Conservation (phyloP, 2,113 vertebrate species). For the Dinomys branickii region DNA sequence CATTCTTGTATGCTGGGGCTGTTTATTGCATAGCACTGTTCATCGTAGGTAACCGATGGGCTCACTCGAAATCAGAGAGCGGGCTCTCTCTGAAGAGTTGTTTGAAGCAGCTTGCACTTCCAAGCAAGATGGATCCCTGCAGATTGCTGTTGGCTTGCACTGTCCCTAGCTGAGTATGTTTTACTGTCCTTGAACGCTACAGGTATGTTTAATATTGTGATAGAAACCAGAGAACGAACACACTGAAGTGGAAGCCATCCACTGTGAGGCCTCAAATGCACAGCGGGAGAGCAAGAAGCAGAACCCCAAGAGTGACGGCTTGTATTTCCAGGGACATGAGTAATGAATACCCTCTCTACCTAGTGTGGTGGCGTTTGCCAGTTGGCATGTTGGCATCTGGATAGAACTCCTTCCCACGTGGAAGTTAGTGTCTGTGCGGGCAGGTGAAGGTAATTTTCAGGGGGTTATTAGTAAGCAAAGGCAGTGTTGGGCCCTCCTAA, state of each 20-base stretch:
- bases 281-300: neutral
- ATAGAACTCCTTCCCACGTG: neutral
- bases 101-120: neutral
- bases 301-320: neutral
- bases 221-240: neutral
- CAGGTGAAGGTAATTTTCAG: neutral
- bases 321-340: rapidly evolving
- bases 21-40: neutral
- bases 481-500: neutral
- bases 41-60: too few relatives aligned
- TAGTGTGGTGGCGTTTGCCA: too few relatives aligned
- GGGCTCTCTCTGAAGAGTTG: neutral
- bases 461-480: neutral
- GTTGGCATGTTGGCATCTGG: neutral
- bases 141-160: neutral
- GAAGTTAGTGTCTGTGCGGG: neutral
- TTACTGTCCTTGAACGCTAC: neutral
- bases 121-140: neutral
- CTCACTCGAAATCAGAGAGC: neutral
- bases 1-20: neutral
- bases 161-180: neutral
- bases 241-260: neutral
- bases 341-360: neutral
- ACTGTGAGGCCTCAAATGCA: neutral
- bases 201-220: neutral